These are phyloP conservation scores for Patiria pectinifera DNA, from an alignment of 53 echinoderm and acorn worm species.

Conservation along the genomic window DNA sequence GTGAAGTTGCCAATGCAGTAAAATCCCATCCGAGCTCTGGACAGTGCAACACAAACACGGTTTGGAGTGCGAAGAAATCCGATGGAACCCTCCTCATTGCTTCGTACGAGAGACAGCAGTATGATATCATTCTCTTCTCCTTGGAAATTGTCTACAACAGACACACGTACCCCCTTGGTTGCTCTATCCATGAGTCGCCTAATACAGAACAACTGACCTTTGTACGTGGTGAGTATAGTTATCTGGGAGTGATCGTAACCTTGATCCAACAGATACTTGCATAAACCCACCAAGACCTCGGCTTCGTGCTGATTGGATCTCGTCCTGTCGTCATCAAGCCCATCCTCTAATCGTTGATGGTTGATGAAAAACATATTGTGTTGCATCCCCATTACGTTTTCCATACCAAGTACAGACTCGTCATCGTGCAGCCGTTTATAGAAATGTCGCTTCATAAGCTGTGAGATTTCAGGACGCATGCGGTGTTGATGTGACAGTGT, in stretches of 20 bases:
- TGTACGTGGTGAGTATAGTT: conserved; percentile 88
- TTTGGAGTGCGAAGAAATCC: conserved; percentile 90
- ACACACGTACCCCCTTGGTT: conserved; percentile 76
- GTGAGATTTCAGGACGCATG: conserved; percentile 91
- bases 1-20: conserved; percentile 91
- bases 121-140: conserved; percentile 98
- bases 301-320: conserved; percentile 85
- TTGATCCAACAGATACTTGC: conserved; percentile 85
- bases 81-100: conserved; percentile 84
- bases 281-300: conserved; percentile 69
- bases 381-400: conserved; percentile 74
- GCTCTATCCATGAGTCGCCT: conserved; percentile 70
- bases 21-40: conserved; percentile 83
- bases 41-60: conserved; percentile 91
- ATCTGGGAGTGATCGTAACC: conserved; percentile 75
- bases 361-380: conserved; percentile 85
- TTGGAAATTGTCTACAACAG: conserved; percentile 89
- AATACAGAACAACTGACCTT: conserved; percentile 78
- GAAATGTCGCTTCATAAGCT: conserved; percentile 81
- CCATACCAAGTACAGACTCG: conserved; percentile 71
- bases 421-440: conserved; percentile 79
- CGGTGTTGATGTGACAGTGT: conserved; percentile 81
- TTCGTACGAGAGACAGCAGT: conserved; percentile 88
- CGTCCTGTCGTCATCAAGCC: conserved; percentile 77
- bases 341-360: conserved; percentile 72